Conservation (phyloP, 1,140 invertebrate species). For the Zaprionus africanus region DNA sequence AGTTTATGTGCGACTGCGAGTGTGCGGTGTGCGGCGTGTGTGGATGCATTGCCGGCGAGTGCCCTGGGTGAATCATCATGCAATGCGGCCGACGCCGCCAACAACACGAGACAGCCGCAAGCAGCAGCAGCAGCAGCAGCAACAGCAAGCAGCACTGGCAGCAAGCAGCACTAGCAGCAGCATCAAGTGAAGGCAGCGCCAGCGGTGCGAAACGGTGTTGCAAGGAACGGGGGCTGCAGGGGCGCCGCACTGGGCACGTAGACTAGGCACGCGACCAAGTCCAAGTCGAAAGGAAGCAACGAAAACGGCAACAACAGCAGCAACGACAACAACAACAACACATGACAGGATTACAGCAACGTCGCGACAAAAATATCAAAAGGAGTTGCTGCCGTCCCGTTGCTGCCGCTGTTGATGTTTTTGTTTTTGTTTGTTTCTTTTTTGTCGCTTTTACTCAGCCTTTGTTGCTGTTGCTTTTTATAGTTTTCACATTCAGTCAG, state of each 20-base stretch:
- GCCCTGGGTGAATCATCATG: slow-evolving; percentile 38
- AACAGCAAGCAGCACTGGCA: neutral
- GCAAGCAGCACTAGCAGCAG: slow-evolving; percentile 13
- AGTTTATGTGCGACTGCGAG: slow-evolving; percentile 5
- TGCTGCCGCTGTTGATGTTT: slow-evolving; percentile 10
- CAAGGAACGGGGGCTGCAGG: slow-evolving; percentile 1
- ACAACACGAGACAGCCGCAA: slow-evolving; percentile 21
- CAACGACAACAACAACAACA: slow-evolving; percentile 19
- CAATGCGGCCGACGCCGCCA: slow-evolving; percentile 22
- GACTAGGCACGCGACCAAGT: slow-evolving; percentile 64
- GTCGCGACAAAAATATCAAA: slow-evolving; percentile 51
- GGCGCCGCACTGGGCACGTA: slow-evolving; percentile 28
- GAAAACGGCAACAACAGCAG: slow-evolving; percentile 9
- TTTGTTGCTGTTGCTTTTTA: slow-evolving; percentile 44
- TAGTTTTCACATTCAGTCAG: slow-evolving; percentile 49
- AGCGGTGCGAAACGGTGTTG: slow-evolving; percentile 52
- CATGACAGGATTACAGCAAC: slow-evolving; percentile 43
- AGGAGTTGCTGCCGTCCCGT: slow-evolving; percentile 33
- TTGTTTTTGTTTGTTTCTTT: slow-evolving; percentile 12
- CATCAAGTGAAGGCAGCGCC: slow-evolving; percentile 30
- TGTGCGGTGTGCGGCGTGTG: neutral
- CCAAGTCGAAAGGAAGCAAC: slow-evolving; percentile 50
- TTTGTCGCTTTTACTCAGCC: slow-evolving; percentile 3
- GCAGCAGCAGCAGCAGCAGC: slow-evolving; percentile 19
- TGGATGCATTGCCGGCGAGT: slow-evolving; percentile 45